phyloP scores from a whole-genome alignment of 2,113 vertebrate genomes.

The Emydura subglobosa region DNA sequence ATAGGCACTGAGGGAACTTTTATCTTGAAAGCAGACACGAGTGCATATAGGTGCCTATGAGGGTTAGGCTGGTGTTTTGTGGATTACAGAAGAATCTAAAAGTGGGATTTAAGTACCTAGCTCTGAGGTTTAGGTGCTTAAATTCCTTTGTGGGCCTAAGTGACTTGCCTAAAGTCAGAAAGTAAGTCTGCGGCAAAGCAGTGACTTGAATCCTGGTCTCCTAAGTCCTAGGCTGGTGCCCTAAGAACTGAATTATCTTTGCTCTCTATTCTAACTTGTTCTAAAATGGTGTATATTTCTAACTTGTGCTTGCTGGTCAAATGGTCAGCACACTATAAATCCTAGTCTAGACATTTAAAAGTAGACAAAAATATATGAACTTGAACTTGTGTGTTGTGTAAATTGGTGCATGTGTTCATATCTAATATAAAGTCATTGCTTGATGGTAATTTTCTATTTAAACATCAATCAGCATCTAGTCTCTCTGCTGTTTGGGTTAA shows the following conservation, averaged over 20 bases:
- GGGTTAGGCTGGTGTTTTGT: too few relatives aligned
- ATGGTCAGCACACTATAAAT: neutral
- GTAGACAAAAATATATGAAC: neutral
- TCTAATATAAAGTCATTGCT: too few relatives aligned
- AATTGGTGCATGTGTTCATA: too few relatives aligned
- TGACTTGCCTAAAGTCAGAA: neutral
- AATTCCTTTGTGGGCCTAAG: neutral
- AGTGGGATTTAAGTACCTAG: neutral
- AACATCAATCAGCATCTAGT: too few relatives aligned
- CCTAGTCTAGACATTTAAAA: neutral
- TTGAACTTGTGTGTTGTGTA: neutral
- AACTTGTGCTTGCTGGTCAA: neutral
- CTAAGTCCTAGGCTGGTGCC: neutral
- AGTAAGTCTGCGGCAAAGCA: neutral
- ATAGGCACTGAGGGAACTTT: neutral
- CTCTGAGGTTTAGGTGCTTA: neutral
- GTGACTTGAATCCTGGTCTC: neutral
- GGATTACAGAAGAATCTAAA: too few relatives aligned
- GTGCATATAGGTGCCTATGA: neutral
- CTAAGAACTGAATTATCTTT: fast-evolving
- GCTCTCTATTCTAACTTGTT: neutral
- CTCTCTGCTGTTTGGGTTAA: neutral
- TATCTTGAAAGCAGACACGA: neutral
- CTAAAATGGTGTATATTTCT: neutral
- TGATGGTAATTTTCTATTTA: too few relatives aligned